Conservation (phyloP, 2,113 vertebrate species). For the Amphiprion ocellaris region DNA sequence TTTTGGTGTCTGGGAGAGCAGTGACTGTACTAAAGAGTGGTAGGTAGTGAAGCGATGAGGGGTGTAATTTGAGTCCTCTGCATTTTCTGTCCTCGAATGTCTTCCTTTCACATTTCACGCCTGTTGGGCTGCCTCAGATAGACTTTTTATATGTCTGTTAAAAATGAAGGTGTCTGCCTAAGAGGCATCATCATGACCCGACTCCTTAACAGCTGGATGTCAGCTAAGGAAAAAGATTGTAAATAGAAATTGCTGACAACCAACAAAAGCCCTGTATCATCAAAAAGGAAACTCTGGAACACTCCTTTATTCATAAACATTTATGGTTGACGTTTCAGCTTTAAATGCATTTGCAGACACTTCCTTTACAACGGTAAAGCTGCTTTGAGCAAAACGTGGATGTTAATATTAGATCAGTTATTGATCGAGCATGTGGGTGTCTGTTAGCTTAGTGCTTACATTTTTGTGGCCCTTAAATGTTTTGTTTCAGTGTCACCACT, state of each 20-base stretch:
- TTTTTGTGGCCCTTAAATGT: too few species aligned
- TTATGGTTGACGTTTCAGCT: too few species aligned
- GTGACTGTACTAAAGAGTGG: slow-evolving; percentile 50
- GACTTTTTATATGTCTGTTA: slow-evolving; percentile 71
- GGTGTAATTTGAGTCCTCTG: slow-evolving; percentile 74
- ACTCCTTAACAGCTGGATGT: slow-evolving; percentile 24
- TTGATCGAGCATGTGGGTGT: too few species aligned
- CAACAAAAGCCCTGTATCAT: background rate
- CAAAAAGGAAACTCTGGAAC: slow-evolving; percentile 6
- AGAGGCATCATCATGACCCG: slow-evolving; percentile 43
- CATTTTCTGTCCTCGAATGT: slow-evolving; percentile 73
- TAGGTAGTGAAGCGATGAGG: slow-evolving; percentile 61
- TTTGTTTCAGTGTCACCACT: too few species aligned
- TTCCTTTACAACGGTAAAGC: too few species aligned
- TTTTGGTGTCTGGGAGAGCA: slow-evolving; percentile 63
- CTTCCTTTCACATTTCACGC: slow-evolving; percentile 77
- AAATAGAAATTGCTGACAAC: slow-evolving; percentile 14
- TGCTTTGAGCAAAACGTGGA: too few species aligned
- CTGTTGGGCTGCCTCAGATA: slow-evolving; percentile 70
- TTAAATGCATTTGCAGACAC: too few species aligned
- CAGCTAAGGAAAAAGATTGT: slow-evolving; percentile 8
- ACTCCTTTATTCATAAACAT: background rate
- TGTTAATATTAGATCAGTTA: too few species aligned
- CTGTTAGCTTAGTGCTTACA: too few species aligned
- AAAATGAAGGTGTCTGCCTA: slow-evolving; percentile 63